A percentile compares a stretch with the other conserved stretches of the same genome.
These are phyloP conservation scores for Onychorhynchus coronatus DNA, from an alignment of 2,113 vertebrate species.

Conservation along the genomic window DNA sequence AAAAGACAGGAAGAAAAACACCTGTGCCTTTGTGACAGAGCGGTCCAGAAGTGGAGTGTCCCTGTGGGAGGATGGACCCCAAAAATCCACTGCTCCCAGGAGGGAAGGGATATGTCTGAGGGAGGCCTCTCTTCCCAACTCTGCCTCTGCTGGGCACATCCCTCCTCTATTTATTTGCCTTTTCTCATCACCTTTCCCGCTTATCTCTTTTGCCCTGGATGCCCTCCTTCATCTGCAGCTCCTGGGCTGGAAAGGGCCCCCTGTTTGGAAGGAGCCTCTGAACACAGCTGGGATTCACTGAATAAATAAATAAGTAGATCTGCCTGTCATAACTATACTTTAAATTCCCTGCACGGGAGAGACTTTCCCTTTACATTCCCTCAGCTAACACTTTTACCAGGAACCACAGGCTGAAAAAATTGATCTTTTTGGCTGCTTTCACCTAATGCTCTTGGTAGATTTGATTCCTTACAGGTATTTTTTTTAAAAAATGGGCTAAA, in stretches of 20 bases:
- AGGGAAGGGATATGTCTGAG: background rate
- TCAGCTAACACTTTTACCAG: slow-evolving; percentile 48
- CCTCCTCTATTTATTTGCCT: background rate
- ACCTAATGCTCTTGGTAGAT: slow-evolving; percentile 59
- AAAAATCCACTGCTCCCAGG: background rate
- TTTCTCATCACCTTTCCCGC: slow-evolving; percentile 2
- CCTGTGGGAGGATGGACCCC: background rate
- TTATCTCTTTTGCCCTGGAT: slow-evolving; percentile 21
- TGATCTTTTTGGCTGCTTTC: slow-evolving; percentile 62
- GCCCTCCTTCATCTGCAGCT: slow-evolving; percentile 28
- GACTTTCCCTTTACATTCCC: slow-evolving; percentile 59
- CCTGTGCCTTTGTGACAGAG: background rate
- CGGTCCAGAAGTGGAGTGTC: background rate
- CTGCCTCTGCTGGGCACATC: background rate
- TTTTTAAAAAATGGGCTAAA: slow-evolving; percentile 9
- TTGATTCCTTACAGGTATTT: slow-evolving; percentile 57
- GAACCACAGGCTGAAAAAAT: slow-evolving; percentile 65
- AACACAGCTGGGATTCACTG: slow-evolving; percentile 40
- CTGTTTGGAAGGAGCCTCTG: background rate
- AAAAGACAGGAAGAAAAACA: background rate
- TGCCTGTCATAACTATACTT: slow-evolving; percentile 45
- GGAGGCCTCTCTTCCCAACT: background rate
- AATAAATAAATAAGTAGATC: slow-evolving; percentile 55
- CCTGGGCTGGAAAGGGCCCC: background rate
- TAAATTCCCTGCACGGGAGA: slow-evolving; percentile 56